Base-by-base conservation (phyloP, 2,113 vertebrate species). In the Campylorhamphus procurvoides region DNA sequence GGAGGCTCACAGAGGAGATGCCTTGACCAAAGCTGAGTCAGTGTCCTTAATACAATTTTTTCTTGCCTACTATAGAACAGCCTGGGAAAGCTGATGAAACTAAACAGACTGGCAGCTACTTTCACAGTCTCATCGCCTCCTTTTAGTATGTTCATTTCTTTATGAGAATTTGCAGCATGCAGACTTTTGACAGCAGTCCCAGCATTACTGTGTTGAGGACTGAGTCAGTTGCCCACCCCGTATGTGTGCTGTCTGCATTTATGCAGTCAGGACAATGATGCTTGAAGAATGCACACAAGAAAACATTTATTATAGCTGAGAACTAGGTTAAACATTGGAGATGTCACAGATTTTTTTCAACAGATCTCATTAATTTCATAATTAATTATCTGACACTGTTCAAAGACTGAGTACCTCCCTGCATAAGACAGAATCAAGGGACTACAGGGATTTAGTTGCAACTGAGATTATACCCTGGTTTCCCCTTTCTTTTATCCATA, bases 181-280 rank as follows among this genome's bases (percentile, higher is more conserved):
- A 87, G 52, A 59, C 7, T 8, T 75, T 59, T 77, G 27, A 25
- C 62, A 55, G 31, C 35, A 27, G 25, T 18, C 47, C 71, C 49
- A 77, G 63, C 24, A 58, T 27, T 84, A 37, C 35, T 67, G 23
- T 7, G 2, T 42, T 78, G 33, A 74, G 9, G 39, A 46, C 27
- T 19, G 47, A 89, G 55, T 29, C 9, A 20, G 59, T 63, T 50
- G 50, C 2, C 1, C 14, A 74, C 27, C 23, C 29, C 2, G 0
- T 35, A 27, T 10, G 2, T 35, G 46, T 44, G 14, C 37, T 58
- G 40, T 17, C 55, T 72, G 39, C 12, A 12, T 46, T 90, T 83
- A 46, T 50, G n/a, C 52, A 68, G 29, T 13, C 0, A 3, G 16
- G 35, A 67, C 7, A 6, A 18, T 10, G 20, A 4, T 1, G 3